Base-by-base conservation (phyloP, 2,797 vertebrate species). In the Phoeniculus purpureus region DNA sequence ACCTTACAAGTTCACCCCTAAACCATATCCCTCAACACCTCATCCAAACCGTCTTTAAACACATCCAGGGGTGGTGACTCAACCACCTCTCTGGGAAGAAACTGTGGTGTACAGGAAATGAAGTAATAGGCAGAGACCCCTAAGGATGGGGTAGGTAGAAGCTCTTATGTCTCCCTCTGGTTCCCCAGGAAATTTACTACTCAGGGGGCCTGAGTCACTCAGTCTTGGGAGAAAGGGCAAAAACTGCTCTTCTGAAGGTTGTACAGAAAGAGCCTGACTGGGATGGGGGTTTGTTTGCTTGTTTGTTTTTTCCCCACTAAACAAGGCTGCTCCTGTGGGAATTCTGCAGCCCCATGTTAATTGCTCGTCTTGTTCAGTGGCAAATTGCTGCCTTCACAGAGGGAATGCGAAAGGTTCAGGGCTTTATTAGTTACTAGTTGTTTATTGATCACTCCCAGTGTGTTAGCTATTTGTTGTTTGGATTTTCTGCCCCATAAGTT, bases 391-490 rank as follows among this genome's bases (percentile, higher is more conserved):
- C 64, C 74, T 92, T 93, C 55, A 68, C n/a, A 40, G 54, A 77
- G 47, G 16, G 47, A 91, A 74, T 58, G 58, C 61, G 78, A 93
- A 95, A 92, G 60, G 75, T 91, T 91, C 55, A 51, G 68, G 61
- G 52, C 61, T 94, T 92, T 90, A 91, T 92, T 95, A 92, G 81
- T 86, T 82, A 80, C 72, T 88, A 71, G 78, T 64, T 94, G 85
- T 90, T 89, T 95, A 94, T 94, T 90, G 91, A 88, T 95, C 75
- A 61, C 59, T 85, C 47, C 15, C n/a, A 51, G 80, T 79, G 68
- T 52, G 54, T 89, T 88, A 86, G 61, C 72, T 84, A 55, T 93
- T 92, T 85, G 40, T 86, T 89, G 40, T 81, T 91, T 80, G 68
- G 66, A 68, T 94, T 88, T 68, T 80, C 75, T 91, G 51, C 12